Evolutionary conservation across 2,888 invertebrate genomes (phyloP).

Genomic region (Pammene fasciana): DNA sequence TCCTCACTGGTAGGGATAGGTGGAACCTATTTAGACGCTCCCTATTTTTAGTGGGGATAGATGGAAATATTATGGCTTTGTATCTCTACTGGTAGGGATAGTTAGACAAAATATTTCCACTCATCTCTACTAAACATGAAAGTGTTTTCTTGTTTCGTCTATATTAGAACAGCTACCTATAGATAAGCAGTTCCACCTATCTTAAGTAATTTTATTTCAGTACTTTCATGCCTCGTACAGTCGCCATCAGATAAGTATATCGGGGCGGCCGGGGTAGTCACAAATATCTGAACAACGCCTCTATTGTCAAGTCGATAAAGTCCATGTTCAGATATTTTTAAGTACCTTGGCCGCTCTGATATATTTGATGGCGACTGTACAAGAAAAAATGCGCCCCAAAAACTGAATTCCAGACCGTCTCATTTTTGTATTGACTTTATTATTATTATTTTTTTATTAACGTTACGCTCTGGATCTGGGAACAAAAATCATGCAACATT

Average conservation of each 20-base stretch:
- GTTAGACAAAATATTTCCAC: conserved; percentile 13
- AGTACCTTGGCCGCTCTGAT: no score
- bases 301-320: no score
- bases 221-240: neutral
- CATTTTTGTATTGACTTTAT: neutral
- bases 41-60: conserved; percentile 9
- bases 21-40: conserved; percentile 12
- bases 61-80: neutral
- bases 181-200: no score
- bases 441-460: neutral
- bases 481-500: conserved; percentile 1
- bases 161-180: neutral
- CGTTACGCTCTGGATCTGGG: conserved; percentile 5
- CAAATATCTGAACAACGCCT: no score
- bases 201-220: neutral
- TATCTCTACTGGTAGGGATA: conserved; percentile 4
- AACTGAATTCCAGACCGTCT: neutral
- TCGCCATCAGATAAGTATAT: no score
- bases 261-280: no score
- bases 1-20: conserved; percentile 4
- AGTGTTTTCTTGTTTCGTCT: conserved; percentile 2
- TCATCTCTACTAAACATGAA: neutral
- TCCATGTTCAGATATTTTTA: no score
- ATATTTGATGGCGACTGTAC: no score
- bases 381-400: neutral